Conservation (phyloP, 2,888 invertebrate genomes). For the Coleophora deauratella region DNA sequence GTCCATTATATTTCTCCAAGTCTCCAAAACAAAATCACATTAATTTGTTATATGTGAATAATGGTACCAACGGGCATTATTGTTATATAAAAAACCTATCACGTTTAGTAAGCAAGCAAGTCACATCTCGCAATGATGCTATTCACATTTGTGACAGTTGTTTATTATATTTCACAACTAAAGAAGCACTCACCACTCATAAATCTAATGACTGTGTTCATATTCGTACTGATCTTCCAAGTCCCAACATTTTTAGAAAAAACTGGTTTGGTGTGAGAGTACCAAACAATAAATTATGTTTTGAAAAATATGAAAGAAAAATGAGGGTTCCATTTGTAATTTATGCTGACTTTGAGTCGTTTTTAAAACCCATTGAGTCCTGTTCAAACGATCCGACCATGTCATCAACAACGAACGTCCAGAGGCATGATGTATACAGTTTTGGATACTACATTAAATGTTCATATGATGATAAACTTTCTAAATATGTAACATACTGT, state of each 20-base stretch:
- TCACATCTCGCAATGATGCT: slow-evolving; percentile 6
- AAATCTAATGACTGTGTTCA: slow-evolving; percentile 14
- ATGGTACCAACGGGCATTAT: slow-evolving; percentile 16
- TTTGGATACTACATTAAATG: slow-evolving; percentile 27
- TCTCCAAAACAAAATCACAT: slow-evolving; percentile 14
- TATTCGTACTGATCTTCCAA: slow-evolving; percentile 14
- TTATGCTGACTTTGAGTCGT: slow-evolving; percentile 21
- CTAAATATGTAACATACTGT: slow-evolving; percentile 20
- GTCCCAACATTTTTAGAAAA: slow-evolving; percentile 2
- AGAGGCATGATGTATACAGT: slow-evolving; percentile 23
- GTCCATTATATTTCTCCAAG: slow-evolving; percentile 20
- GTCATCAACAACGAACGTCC: slow-evolving; percentile 10
- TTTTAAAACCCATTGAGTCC: slow-evolving; percentile 16
- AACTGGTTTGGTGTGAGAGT: slow-evolving; percentile 13
- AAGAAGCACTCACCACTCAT: slow-evolving; percentile 2
- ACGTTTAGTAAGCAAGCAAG: slow-evolving; percentile 17
- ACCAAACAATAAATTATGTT: slow-evolving; percentile 13
- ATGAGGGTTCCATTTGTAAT: slow-evolving; percentile 17
- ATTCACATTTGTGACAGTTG: slow-evolving; percentile 15
- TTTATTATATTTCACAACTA: slow-evolving; percentile 4
- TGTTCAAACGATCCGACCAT: slow-evolving; percentile 14
- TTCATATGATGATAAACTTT: slow-evolving; percentile 21
- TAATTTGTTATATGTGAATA: slow-evolving; percentile 19
- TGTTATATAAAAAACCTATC: slow-evolving; percentile 22
- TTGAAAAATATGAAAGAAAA: slow-evolving; percentile 13